Base-by-base conservation (phyloP, 2,113 vertebrate genomes). In the Mionectes macconnelli region DNA sequence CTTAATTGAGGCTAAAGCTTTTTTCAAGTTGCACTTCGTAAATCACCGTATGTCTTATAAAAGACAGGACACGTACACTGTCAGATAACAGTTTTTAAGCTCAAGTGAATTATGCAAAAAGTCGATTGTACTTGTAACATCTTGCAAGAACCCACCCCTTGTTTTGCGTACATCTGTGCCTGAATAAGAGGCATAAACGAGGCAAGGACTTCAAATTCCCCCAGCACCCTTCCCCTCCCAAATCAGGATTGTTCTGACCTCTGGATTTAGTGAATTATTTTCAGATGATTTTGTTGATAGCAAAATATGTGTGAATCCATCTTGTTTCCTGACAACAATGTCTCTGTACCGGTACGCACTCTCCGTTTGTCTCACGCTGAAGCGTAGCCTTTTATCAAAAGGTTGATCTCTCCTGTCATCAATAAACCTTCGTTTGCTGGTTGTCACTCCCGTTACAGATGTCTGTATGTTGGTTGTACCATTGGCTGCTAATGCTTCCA, bases 291-390 rank as follows among this genome's bases (percentile, higher is more conserved):
- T 99, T 75, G 99, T 99, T 28, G 99, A 99, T 27, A 99, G 98
- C 97, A 99, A 97, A 94, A 99, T 99, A 96, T 99, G 99, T 14
- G 99, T 99, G 98, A 99, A 99, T 79, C 99, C 99, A 18, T 99
- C 99, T 56, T 99, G 99, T 66, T 99, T 99, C 95, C 99, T 99
- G 93, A 99, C 99, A 79, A 99, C 99, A 56, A 99, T 99, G 97
- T 99, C 99, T 64, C 99, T 98, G 97, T 99, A 99, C 33, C 99
- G 98, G 97, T 99, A 99, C 3, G 99, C 99, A 12, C 99, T 99
- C 97, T 99, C 99, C 0, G 99, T 99, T 88, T 99, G 99, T 9
- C 99, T 98, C 70, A 99, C 99, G 6, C 99, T 99, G 98, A 99
- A 99, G 24, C 99, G 97, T 57, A 99, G 98, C 31, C 99, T 98